phyloP scores from a whole-genome alignment of 2,113 vertebrate genomes.

The Cyprinus carpio region DNA sequence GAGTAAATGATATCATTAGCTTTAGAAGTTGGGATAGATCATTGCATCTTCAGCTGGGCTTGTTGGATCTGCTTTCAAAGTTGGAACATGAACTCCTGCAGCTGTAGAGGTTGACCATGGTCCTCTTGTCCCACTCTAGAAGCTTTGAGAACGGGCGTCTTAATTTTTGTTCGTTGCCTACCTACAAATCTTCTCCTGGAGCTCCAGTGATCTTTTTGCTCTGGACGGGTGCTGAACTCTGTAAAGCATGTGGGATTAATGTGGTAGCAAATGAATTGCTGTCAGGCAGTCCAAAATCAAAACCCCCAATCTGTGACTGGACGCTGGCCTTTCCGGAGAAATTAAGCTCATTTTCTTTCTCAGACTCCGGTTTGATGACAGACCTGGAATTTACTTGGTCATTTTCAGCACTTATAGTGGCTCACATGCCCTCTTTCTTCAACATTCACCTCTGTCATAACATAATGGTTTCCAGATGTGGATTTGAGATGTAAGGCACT shows the following conservation, averaged over 20 bases:
- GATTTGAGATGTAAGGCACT: constrained; percentile 42
- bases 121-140: constrained; percentile 36
- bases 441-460: constrained; percentile 36
- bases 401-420: constrained; percentile 41
- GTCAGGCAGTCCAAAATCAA: not conserved
- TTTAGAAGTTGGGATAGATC: not conserved
- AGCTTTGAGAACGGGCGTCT: constrained; percentile 62
- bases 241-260: constrained; percentile 31
- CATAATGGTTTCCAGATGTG: constrained; percentile 51
- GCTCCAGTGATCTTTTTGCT: constrained; percentile 68
- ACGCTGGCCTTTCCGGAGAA: not conserved
- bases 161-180: constrained; percentile 75
- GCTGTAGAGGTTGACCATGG: constrained; percentile 32
- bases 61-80: not conserved
- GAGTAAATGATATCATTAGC: not conserved
- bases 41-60: not conserved
- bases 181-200: constrained; percentile 76
- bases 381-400: not conserved
- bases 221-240: constrained; percentile 44
- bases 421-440: constrained; percentile 26
- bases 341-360: constrained; percentile 17
- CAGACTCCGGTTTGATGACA: constrained; percentile 11
- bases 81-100: not conserved
- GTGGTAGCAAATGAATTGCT: constrained; percentile 42
- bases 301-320: not conserved